Conservation (phyloP, 2,113 vertebrate genomes). For the Diadophis punctatus region DNA sequence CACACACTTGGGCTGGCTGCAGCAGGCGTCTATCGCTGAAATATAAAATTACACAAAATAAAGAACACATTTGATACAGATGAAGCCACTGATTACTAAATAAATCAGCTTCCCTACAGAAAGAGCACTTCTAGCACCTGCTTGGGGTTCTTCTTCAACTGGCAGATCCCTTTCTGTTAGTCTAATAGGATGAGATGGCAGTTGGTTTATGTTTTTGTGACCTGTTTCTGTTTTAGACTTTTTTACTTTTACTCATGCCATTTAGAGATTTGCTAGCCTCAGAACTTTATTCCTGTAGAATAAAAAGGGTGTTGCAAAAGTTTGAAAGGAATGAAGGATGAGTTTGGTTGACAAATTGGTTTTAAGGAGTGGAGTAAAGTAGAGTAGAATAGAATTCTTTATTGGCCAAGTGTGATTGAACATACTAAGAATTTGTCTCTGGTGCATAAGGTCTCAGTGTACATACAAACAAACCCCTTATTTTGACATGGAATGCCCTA, state of each 20-base stretch:
- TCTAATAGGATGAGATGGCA: neutral
- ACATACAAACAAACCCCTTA: too few species aligned
- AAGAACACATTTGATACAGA: slow-evolving; percentile 13
- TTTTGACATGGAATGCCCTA: too few species aligned
- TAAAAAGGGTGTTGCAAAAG: neutral
- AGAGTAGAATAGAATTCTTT: neutral
- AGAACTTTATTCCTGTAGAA: neutral
- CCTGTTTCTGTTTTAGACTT: neutral
- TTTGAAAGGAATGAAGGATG: neutral
- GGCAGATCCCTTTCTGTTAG: neutral
- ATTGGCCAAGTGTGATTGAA: neutral
- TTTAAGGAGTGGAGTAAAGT: neutral
- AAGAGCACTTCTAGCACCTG: neutral
- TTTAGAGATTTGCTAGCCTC: neutral
- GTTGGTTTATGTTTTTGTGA: neutral
- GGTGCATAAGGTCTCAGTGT: too few species aligned
- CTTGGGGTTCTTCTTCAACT: neutral
- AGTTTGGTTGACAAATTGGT: neutral
- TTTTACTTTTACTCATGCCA: neutral
- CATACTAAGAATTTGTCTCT: too few species aligned
- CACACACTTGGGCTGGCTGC: slow-evolving; percentile 96
- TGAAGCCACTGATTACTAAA: neutral
- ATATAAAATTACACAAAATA: slow-evolving; percentile 45
- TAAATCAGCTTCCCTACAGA: neutral
- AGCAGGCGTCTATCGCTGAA: slow-evolving; percentile 87